Evolutionary conservation across 1,140 invertebrate genomes (phyloP).

Genomic region (Centruroides sculpturatus): DNA sequence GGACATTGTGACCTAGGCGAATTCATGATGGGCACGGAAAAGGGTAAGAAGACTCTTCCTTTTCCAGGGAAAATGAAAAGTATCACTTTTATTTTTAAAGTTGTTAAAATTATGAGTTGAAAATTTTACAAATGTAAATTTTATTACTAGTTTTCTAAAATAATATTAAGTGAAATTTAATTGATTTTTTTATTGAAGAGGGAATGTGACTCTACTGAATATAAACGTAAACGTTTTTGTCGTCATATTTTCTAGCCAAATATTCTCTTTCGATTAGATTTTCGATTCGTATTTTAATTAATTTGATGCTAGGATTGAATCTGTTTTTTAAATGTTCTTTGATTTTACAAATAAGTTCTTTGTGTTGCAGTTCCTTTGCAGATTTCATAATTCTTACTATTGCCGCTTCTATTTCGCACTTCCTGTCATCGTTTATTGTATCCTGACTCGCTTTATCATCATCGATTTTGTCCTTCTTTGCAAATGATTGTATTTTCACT

Average conservation of each 20-base stretch:
- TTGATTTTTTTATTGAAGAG: too few species aligned
- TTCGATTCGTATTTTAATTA: conserved; percentile 98
- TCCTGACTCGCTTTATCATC: conserved; percentile 67
- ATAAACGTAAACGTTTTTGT: conserved; percentile 38
- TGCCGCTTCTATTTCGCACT: conserved; percentile 98
- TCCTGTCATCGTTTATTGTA: conserved; percentile 97
- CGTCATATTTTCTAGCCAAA: conserved; percentile 84
- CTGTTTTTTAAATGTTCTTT: conserved; percentile 89
- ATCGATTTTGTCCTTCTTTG: conserved; percentile 94
- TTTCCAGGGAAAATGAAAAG: too few species aligned
- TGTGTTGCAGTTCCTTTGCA: conserved; percentile 85
- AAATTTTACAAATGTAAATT: too few species aligned
- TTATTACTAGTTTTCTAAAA: too few species aligned
- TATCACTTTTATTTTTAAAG: too few species aligned
- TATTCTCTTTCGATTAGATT: conserved; percentile 98
- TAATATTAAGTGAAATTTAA: neutral
- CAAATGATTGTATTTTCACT: conserved; percentile 53
- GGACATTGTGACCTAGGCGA: too few species aligned
- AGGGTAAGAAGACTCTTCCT: too few species aligned
- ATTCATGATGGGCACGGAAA: too few species aligned
- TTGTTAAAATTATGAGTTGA: too few species aligned
- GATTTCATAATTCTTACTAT: conserved; percentile 99
- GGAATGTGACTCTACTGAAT: neutral
- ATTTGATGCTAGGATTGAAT: conserved; percentile 91
- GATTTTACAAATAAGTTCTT: conserved; percentile 86